Evolutionary conservation across 2,113 vertebrate genomes (phyloP), one percentile per base, ranked within the genome.

Genomic region (Gymnogyps californianus): DNA sequence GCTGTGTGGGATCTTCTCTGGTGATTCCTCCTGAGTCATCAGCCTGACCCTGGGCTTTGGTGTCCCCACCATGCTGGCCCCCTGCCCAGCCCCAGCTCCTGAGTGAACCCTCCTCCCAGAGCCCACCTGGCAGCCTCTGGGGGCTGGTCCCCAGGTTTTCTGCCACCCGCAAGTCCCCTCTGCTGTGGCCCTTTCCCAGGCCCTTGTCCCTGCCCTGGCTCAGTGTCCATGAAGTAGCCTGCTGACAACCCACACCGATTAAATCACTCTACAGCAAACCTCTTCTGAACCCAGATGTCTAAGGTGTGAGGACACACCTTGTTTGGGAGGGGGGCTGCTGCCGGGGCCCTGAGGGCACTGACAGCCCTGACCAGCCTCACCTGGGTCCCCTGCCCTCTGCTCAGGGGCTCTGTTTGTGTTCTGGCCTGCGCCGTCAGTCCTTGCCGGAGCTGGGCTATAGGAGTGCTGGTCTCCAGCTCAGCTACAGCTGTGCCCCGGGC

Each of bases 401-500:
- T 11, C 0, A 0, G 20, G n/a, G 16, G 31, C 42, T 84, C 49
- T 52, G 46, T 77, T 42, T 38, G 70, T 16, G 44, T 65, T 65
- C 46, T 46, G 62, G 40, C 18, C 32, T 3, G 13, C 2, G 5
- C 19, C 10, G 5, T 8, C 36, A 26, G n/a, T 11, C 40, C 55
- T 34, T 34, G 36, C 34, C 3, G 1, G 69, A 83, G 36, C 59
- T 44, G 55, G 51, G 10, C 34, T 57, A 19, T 8, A 42, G 34
- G 34, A 70, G 6, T 36, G 40, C 9, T 52, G 46, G 4, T 62
- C 36, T 36, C n/a, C 24, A 64, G 26, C 26, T 71, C 84, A 71
- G 82, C 11, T 32, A 29, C 26, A 42, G 59, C 46, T 0, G 0
- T 29, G 19, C 7, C 4, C 14, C 11, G 38, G 16, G 7, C 34